Percentiles rank a stretch among this genome's conserved stretches.
Evolutionary conservation across 2,888 invertebrate genomes (phyloP).

Genomic region (Calliphora vomitoria): DNA sequence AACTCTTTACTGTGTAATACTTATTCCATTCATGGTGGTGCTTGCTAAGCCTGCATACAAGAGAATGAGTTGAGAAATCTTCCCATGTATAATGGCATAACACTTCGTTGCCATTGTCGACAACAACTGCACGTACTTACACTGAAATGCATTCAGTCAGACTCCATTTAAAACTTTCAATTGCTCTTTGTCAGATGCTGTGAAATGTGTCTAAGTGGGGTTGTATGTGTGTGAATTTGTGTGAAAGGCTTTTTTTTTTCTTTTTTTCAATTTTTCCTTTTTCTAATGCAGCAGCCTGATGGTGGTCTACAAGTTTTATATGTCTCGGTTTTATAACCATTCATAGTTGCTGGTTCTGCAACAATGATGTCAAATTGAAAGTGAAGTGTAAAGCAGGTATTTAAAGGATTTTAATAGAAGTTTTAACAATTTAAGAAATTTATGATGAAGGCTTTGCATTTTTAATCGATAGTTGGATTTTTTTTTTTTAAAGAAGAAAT

Average conservation of each 20-base stretch:
- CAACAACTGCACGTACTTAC: constrained; percentile 22
- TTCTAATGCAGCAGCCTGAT: constrained; percentile 3
- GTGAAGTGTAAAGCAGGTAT: constrained; percentile 53
- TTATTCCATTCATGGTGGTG: too few species aligned
- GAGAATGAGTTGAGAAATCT: constrained; percentile 6
- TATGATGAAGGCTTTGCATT: background rate
- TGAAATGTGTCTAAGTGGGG: constrained; percentile 36
- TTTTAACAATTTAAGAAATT: constrained; percentile 14
- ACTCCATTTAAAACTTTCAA: constrained; percentile 64
- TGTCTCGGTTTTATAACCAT: constrained; percentile 35
- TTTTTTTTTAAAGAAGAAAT: background rate
- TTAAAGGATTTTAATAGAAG: constrained; percentile 20
- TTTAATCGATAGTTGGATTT: background rate
- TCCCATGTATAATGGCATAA: constrained; percentile 31
- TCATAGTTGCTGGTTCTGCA: constrained; percentile 22
- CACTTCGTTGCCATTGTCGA: constrained; percentile 27
- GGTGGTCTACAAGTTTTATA: constrained; percentile 34
- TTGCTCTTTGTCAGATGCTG: constrained; percentile 59
- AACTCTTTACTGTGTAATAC: too few species aligned
- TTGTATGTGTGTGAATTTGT: background rate
- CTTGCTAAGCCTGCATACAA: background rate
- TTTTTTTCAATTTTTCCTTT: background rate
- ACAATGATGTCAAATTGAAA: constrained; percentile 64
- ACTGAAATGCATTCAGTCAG: background rate
- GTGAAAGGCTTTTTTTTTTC: constrained; percentile 32